Conservation (phyloP, 2,888 invertebrate species). For the Ctenicera cuprea region DNA sequence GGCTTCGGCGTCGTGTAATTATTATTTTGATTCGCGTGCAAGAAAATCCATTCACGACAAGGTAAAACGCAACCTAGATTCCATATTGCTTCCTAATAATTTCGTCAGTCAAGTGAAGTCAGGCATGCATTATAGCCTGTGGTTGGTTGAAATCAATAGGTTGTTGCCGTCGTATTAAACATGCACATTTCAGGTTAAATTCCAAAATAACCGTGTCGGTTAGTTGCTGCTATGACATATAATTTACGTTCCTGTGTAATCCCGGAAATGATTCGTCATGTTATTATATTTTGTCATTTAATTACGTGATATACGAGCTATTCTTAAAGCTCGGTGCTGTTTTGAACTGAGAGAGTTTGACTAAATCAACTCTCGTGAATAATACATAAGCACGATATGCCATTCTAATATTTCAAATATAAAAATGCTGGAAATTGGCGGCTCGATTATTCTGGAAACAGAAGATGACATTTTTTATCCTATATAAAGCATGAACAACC, state of each 20-base stretch:
- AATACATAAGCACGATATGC: conserved; percentile 20
- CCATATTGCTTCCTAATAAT: conserved; percentile 40
- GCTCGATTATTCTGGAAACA: conserved; percentile 7
- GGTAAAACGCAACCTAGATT: conserved; percentile 28
- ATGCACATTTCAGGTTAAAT: conserved; percentile 20
- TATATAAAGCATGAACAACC: too few relatives aligned
- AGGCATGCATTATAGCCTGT: conserved; percentile 31
- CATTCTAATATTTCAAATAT: conserved; percentile 24
- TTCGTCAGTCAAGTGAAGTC: conserved; percentile 36
- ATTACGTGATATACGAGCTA: conserved; percentile 20
- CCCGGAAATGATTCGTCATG: conserved; percentile 27
- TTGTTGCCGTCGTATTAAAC: conserved; percentile 27
- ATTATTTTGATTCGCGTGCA: conserved; percentile 38
- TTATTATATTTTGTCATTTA: conserved; percentile 28
- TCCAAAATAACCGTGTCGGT: conserved; percentile 10
- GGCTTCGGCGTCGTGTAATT: conserved; percentile 23
- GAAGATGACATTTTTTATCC: background rate
- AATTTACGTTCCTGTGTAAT: conserved; percentile 17
- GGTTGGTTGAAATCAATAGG: conserved; percentile 28
- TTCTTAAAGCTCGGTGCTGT: conserved; percentile 2
- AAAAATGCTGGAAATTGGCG: conserved; percentile 20
- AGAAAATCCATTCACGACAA: conserved; percentile 35
- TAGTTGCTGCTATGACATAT: conserved; percentile 12
- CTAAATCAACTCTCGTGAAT: conserved; percentile 19
- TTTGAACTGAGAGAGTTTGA: background rate